phyloP scores from a whole-genome alignment of 2,797 vertebrate genomes.

The Peromyscus melanophrys region DNA sequence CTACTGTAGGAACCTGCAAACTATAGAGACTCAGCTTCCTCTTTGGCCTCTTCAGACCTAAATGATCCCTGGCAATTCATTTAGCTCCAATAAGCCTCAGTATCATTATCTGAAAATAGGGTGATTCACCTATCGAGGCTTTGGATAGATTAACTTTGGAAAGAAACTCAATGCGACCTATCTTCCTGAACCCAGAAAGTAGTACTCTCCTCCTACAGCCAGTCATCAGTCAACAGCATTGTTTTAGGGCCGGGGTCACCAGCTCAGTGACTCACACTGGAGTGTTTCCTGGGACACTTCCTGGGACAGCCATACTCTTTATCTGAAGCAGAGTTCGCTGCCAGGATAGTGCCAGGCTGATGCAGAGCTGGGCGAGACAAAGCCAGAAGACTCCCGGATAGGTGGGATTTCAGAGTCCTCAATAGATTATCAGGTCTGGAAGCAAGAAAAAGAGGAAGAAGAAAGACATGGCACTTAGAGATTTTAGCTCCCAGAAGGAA shows the following conservation, averaged over 20 bases:
- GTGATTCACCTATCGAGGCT: not conserved
- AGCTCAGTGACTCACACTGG: not conserved
- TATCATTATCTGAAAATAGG: not conserved
- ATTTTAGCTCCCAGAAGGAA: not conserved
- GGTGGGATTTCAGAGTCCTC: not conserved
- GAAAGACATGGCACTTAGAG: not conserved
- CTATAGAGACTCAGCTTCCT: not conserved
- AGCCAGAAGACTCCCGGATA: not conserved
- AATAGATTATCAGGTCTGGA: not conserved
- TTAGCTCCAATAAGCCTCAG: not conserved
- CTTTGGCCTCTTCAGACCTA: not conserved
- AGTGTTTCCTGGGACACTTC: constrained; percentile 20
- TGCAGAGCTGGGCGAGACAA: not conserved
- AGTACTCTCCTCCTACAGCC: not conserved
- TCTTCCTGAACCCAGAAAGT: not conserved
- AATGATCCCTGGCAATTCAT: not conserved
- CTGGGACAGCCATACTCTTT: not conserved
- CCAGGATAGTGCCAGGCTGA: not conserved
- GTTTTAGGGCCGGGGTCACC: not conserved
- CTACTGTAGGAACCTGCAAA: not conserved
- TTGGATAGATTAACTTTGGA: not conserved
- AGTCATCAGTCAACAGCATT: not conserved
- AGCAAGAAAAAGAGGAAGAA: constrained; percentile 33
- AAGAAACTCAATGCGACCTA: not conserved
- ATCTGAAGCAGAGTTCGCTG: not conserved